Evolutionary conservation across 1,140 invertebrate species (phyloP).

Genomic region (Drosophila guanche): DNA sequence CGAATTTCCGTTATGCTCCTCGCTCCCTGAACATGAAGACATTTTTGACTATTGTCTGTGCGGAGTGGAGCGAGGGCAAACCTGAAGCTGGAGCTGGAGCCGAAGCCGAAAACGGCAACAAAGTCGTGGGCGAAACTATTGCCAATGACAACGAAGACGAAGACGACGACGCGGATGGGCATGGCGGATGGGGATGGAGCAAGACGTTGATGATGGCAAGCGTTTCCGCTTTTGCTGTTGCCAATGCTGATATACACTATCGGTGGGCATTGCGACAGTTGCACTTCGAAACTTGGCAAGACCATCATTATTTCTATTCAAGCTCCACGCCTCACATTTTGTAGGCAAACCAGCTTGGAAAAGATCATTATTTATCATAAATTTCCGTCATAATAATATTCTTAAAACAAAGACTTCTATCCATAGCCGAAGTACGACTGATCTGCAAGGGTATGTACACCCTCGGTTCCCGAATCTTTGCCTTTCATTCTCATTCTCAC

Average conservation of each 20-base stretch:
- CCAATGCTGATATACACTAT: constrained; percentile 15
- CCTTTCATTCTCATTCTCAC: constrained; percentile 6
- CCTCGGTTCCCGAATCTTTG: neutral
- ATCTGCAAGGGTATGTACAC: neutral
- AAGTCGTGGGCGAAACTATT: constrained; percentile 70
- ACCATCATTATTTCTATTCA: no score
- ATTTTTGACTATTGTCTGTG: constrained; percentile 80
- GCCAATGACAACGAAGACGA: constrained; percentile 66
- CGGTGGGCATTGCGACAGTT: no score
- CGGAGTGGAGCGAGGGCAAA: constrained; percentile 24
- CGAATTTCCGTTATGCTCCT: constrained; percentile 80
- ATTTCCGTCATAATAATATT: no score
- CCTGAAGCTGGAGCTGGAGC: constrained; percentile 37
- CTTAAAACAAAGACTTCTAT: no score
- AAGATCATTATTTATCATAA: no score
- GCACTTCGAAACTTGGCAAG: no score
- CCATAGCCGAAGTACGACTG: no score
- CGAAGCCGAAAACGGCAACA: constrained; percentile 66
- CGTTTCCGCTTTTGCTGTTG: constrained; percentile 65
- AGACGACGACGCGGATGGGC: constrained; percentile 25
- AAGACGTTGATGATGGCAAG: constrained; percentile 75
- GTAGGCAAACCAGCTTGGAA: no score
- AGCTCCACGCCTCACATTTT: no score
- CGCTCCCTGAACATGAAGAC: constrained; percentile 74
- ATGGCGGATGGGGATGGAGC: constrained; percentile 32